A percentile compares a stretch with the other conserved stretches of the same genome.
These are phyloP conservation scores for Cygnus atratus DNA, from an alignment of 2,113 vertebrate species.

Conservation along the genomic window DNA sequence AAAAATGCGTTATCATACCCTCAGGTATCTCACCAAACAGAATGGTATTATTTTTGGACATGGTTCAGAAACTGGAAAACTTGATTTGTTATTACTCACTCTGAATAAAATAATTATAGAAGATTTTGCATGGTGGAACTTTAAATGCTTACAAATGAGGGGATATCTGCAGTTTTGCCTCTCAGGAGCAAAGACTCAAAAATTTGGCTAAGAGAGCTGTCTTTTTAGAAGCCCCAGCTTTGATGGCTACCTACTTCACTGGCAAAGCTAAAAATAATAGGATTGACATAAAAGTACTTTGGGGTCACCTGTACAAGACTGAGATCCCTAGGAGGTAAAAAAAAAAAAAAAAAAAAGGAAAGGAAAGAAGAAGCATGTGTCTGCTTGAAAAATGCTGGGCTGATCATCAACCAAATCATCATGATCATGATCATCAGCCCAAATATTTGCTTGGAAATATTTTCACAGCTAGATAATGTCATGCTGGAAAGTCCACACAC, in stretches of 20 bases:
- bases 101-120: background rate
- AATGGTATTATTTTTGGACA: background rate
- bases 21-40: background rate
- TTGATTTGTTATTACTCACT: background rate
- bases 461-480: background rate
- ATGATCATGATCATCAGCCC: background rate
- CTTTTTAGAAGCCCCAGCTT: background rate
- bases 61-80: background rate
- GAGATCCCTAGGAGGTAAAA: background rate
- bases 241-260: background rate
- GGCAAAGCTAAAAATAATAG: background rate
- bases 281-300: background rate
- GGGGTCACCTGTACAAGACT: background rate
- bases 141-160: background rate
- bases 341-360: background rate
- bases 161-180: background rate
- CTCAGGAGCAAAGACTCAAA: background rate
- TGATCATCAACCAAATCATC: background rate
- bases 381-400: background rate
- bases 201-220: background rate
- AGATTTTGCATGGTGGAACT: background rate
- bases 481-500: background rate
- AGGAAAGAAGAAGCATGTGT: background rate
- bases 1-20: background rate
- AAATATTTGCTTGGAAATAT: conserved; percentile 31